phyloP scores from a whole-genome alignment of 2,113 vertebrate species.

The Thryonomys swinderianus region DNA sequence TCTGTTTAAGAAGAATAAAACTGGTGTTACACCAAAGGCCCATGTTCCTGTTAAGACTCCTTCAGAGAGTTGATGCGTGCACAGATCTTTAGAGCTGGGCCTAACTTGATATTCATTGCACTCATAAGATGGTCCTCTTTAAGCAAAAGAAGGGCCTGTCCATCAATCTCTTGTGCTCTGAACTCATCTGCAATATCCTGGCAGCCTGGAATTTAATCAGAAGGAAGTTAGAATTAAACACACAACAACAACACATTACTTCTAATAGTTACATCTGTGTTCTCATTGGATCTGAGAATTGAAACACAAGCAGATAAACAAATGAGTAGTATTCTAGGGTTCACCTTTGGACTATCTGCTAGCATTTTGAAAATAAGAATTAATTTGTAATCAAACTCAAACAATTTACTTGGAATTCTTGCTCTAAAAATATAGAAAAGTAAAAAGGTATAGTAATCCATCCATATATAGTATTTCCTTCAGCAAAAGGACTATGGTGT shows the following conservation, averaged over 20 bases:
- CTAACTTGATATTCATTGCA: conserved; percentile 99
- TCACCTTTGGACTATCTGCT: conserved; percentile 15
- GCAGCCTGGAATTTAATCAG: conserved; percentile 90
- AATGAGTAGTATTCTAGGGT: conserved; percentile 36
- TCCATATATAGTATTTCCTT: background rate
- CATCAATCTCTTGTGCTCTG: conserved; percentile 98
- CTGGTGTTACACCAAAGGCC: conserved; percentile 59
- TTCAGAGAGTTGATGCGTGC: conserved; percentile 98
- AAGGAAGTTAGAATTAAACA: conserved; percentile 55
- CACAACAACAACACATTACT: background rate
- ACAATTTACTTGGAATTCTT: conserved; percentile 40
- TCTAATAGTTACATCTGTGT: conserved; percentile 32
- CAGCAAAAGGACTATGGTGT: background rate
- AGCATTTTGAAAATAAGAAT: conserved; percentile 62
- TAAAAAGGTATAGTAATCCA: background rate
- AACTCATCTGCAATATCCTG: conserved; percentile 97
- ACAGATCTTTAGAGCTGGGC: conserved; percentile 98
- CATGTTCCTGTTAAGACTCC: conserved; percentile 87
- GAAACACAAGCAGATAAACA: conserved; percentile 69
- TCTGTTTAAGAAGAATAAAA: conserved; percentile 75
- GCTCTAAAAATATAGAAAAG: conserved; percentile 52
- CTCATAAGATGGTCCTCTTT: conserved; percentile 99
- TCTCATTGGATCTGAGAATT: conserved; percentile 49
- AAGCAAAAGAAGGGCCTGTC: conserved; percentile 96
- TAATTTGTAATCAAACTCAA: conserved; percentile 50